Conservation (phyloP, 23 tunicate species). For the Ascidia mentula region DNA sequence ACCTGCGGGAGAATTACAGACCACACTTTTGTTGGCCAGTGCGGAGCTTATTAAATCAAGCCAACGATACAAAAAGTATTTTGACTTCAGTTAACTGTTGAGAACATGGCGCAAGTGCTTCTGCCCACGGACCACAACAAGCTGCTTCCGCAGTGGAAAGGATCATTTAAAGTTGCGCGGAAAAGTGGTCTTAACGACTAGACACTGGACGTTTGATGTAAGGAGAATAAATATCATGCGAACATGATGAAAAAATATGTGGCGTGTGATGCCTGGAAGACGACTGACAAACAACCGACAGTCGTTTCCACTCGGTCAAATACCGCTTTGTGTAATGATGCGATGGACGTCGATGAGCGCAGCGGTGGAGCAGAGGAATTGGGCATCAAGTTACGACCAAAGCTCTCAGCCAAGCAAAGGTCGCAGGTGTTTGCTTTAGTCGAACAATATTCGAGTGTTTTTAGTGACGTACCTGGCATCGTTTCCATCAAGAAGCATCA, state of each 20-base stretch:
- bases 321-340: too few relatives aligned
- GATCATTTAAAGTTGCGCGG: constrained; percentile 6
- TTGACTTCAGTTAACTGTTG: background rate
- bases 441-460: too few relatives aligned
- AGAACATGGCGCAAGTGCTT: background rate
- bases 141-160: constrained; percentile 28
- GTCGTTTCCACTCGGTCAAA: too few relatives aligned
- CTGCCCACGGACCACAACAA: constrained; percentile 40
- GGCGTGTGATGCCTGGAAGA: background rate
- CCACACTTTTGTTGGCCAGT: background rate
- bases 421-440: too few relatives aligned
- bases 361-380: too few relatives aligned
- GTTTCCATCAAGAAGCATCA: too few relatives aligned
- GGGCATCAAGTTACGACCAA: too few relatives aligned
- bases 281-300: background rate
- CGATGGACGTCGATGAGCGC: too few relatives aligned
- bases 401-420: too few relatives aligned
- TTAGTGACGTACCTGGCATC: too few relatives aligned
- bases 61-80: background rate
- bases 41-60: background rate
- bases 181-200: background rate
- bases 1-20: constrained; percentile 16
- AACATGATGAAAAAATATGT: constrained; percentile 19
- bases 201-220: background rate
- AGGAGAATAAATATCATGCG: background rate